Evolutionary conservation across 1,140 invertebrate species (phyloP).

Genomic region (Psix sp.): DNA sequence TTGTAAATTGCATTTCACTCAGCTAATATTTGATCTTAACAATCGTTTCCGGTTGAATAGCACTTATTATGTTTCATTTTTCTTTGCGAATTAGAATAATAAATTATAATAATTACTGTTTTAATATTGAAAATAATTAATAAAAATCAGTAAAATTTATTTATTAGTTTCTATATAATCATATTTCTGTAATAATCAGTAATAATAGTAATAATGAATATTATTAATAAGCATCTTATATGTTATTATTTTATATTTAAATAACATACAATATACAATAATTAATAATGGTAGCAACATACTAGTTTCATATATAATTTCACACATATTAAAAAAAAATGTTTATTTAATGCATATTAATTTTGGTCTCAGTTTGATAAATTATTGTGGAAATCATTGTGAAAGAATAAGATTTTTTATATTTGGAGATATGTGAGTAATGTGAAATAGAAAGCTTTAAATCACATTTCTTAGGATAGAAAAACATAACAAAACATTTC

Average conservation of each 20-base stretch:
- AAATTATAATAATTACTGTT: constrained; percentile 25
- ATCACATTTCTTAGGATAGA: constrained; percentile 48
- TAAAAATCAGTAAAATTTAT: too few relatives aligned
- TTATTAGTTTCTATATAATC: too few relatives aligned
- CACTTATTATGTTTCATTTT: constrained; percentile 39
- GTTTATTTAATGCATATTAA: constrained; percentile 1
- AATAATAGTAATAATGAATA: too few relatives aligned
- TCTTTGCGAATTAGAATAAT: constrained; percentile 49
- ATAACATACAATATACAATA: too few relatives aligned
- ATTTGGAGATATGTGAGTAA: constrained; percentile 11
- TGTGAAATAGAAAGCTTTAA: constrained; percentile 50
- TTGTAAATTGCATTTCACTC: constrained; percentile 66
- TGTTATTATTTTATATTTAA: too few relatives aligned
- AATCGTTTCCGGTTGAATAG: constrained; percentile 64
- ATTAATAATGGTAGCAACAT: too few relatives aligned
- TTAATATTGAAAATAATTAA: too few relatives aligned
- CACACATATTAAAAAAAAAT: constrained; percentile 15
- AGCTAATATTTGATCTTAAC: constrained; percentile 62
- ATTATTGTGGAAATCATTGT: constrained; percentile 22
- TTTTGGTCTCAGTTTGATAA: constrained; percentile 2
- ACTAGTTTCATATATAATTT: too few relatives aligned
- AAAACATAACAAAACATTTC: constrained; percentile 51
- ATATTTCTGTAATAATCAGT: too few relatives aligned
- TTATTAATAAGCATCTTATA: too few relatives aligned
- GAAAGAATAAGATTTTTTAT: constrained; percentile 36